Conservation (phyloP, 2,888 invertebrate genomes). For the Leucophora obtusa region DNA sequence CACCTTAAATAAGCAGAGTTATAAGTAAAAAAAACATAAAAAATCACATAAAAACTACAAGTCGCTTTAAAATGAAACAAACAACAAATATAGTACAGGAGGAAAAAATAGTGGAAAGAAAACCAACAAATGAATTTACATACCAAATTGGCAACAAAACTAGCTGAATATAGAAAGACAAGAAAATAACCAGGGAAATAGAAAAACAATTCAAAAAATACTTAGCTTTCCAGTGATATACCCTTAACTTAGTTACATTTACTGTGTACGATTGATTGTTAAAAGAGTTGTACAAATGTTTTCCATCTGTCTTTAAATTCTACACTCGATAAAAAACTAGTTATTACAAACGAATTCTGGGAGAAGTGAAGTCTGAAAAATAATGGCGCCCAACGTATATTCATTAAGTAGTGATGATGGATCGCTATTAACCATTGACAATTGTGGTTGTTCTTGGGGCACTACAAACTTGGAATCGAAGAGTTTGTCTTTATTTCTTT, state of each 20-base stretch:
- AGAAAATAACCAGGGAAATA: constrained; percentile 8
- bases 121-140: constrained; percentile 46
- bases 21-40: not conserved
- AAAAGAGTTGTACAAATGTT: too few relatives aligned
- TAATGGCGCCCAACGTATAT: too few relatives aligned
- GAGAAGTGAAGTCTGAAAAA: too few relatives aligned
- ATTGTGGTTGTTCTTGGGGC: too few relatives aligned
- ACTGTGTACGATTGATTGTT: not conserved
- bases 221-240: constrained; percentile 26
- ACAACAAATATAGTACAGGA: constrained; percentile 23
- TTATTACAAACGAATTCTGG: too few relatives aligned
- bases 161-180: constrained; percentile 15
- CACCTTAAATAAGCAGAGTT: constrained; percentile 52
- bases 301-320: too few relatives aligned
- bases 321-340: too few relatives aligned
- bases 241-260: constrained; percentile 29
- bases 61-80: constrained; percentile 58
- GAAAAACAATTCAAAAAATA: not conserved
- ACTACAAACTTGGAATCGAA: too few relatives aligned
- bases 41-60: constrained; percentile 51
- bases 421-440: too few relatives aligned
- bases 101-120: constrained; percentile 7
- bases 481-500: too few relatives aligned
- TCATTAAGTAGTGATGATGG: too few relatives aligned
- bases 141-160: constrained; percentile 56